Conservation (phyloP, 2,113 vertebrate species). For the Chloropsis cyanopogon region DNA sequence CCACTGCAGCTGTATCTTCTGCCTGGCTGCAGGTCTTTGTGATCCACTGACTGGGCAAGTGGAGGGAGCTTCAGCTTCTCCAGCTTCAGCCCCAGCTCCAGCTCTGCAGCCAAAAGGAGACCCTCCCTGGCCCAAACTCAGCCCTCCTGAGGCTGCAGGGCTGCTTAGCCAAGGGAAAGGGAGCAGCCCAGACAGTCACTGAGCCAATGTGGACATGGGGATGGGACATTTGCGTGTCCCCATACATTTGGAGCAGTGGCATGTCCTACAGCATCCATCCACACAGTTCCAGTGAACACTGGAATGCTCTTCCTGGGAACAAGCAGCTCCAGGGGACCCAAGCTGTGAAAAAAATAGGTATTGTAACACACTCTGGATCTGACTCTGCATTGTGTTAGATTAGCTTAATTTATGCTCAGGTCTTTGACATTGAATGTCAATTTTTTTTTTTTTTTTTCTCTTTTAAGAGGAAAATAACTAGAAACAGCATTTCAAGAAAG, state of each 20-base stretch:
- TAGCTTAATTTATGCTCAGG: not conserved
- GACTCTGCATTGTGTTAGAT: not conserved
- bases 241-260: not conserved
- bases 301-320: not conserved
- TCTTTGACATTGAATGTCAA: not conserved
- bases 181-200: not conserved
- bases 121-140: not conserved
- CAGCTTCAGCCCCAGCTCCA: not conserved
- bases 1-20: not conserved
- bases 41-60: not conserved
- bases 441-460: not conserved
- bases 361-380: not conserved
- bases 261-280: not conserved
- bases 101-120: not conserved
- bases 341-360: not conserved
- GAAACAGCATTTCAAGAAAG: not conserved
- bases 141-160: not conserved
- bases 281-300: not conserved
- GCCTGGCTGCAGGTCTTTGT: not conserved
- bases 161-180: not conserved
- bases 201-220: not conserved
- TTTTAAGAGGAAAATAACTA: not conserved
- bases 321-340: not conserved
- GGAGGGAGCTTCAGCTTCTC: not conserved
- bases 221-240: not conserved